Evolutionary conservation across 2,113 vertebrate genomes (phyloP), one percentile per base, ranked within the genome.

Genomic region (Rattus rattus): DNA sequence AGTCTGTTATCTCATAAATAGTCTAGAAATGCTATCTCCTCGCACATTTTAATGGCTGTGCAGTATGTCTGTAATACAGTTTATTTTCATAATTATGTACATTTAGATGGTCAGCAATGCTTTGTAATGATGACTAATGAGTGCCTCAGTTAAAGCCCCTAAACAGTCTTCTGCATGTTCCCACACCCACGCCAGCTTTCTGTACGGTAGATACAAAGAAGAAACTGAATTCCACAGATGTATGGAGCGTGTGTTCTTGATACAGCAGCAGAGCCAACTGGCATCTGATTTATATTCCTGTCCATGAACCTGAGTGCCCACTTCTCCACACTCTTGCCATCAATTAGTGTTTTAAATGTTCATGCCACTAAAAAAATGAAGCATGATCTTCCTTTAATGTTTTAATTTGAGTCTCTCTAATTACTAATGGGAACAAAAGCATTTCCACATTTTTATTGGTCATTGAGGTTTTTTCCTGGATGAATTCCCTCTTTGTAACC

Each of bases 361-460:
- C 88, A 65, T 76, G 90, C 30, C 36, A 77, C 47, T 84, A 79
- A 91, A 95, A 92, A 84, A 87, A 61, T 5, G 36, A 92, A 33
- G 86, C 93, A 87, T 87, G 49, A 61, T 83, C 65, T 77, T 79
- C 19, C 54, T 80, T 96, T 94, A 90, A 65, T 59, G n/a, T 90
- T 94, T 95, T 89, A 47, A 79, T 92, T 79, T 79, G 43, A 96
- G 80, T 65, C 90, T 95, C 80, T 91, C 65, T 86, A 91, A 81
- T 97, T 76, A 76, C 56, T 52, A 92, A 90, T 76, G 65, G 65
- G 77, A 93, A 67, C 39, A 89, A 91, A 96, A 94, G 75, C 72
- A 81, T 47, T 85, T 91, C 85, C 72, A 65, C 54, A 61, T 52
- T 59, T 76, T 92, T 90, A 47, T 92, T 49, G 49, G 86, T 86